Evolutionary conservation across 2,797 vertebrate genomes (phyloP), one percentile per base, ranked within the genome.

Genomic region (Passerculus sandwichensis): DNA sequence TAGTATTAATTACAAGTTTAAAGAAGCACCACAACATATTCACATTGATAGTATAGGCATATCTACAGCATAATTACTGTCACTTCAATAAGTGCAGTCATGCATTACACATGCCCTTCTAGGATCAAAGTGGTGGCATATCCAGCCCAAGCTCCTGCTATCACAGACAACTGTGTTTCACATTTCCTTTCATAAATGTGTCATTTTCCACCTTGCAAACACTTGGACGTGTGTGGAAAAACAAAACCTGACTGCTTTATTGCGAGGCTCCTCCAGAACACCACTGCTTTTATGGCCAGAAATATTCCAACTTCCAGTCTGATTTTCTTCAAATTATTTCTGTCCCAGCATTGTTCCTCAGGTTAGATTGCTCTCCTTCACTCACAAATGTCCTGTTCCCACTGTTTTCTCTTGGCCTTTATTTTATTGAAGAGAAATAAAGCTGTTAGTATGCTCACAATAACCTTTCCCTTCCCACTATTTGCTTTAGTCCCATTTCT

Each of bases 1-100:
- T 96, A 94, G 83, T 96, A 93, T 96, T 93, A 95, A 96, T 93
- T 94, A 91, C 91, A 91, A 90, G 77, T 85, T 89, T 94, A 93
- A 94, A 84, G 77, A 94, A 96, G 89, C 23, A 93, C 70, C 80
- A 93, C 77, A 84, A 87, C 65, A 84, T 85, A 94, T 89, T 87
- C 91, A 82, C 88, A 91, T 26, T 85, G 88, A 91, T 92, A 95
- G 69, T 69, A 79, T 61, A 91, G 75, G 84, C 88, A 81, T 94
- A 95, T 91, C 94, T 94, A 76, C 79, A 76, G 60, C 64, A 64
- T 86, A 95, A 97, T 95, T 96, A 90, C 83, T 80, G 56, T 71
- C 67, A 67, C 85, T 93, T 95, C 91, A 94, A 14, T 88, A 93
- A 88, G 71, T 79, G 74, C 90, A 90, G 71, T 56, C 88, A 86